Evolutionary conservation across 2,888 invertebrate genomes (phyloP).

Genomic region (Dryocosmus kuriphilus): DNA sequence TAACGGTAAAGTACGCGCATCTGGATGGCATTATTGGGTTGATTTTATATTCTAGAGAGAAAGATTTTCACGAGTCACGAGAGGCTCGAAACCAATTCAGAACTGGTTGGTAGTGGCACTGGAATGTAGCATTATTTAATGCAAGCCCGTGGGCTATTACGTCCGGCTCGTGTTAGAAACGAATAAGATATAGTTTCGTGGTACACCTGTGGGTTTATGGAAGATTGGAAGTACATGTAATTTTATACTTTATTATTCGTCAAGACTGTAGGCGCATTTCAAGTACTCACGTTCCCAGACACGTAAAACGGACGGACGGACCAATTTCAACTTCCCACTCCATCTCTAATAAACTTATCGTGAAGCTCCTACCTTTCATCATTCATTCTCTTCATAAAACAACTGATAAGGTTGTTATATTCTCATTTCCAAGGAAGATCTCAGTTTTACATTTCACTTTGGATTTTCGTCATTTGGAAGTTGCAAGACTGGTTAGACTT

Average conservation of each 20-base stretch:
- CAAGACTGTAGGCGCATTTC: neutral
- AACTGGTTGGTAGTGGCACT: constrained; percentile 59
- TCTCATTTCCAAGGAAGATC: neutral
- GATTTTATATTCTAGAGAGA: constrained; percentile 52
- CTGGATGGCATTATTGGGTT: constrained; percentile 40
- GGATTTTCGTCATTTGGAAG: neutral
- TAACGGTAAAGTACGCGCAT: neutral
- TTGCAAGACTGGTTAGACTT: neutral
- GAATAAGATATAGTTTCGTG: constrained; percentile 5
- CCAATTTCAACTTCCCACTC: constrained; percentile 4
- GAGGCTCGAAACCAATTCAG: constrained; percentile 56
- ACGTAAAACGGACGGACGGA: constrained; percentile 11
- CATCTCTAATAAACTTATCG: constrained; percentile 8
- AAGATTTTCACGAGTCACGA: constrained; percentile 57
- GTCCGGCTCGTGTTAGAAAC: constrained; percentile 54
- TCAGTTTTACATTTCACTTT: neutral
- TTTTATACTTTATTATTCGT: neutral
- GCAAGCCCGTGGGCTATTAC: constrained; percentile 56
- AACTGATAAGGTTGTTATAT: neutral
- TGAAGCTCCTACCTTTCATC: neutral
- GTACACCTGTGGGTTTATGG: neutral
- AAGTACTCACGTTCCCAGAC: neutral
- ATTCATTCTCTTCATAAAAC: neutral
- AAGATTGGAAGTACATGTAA: neutral
- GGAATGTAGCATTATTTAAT: constrained; percentile 62